Evolutionary conservation across 2,113 vertebrate species (phyloP).

Genomic region (Camelus bactrianus): DNA sequence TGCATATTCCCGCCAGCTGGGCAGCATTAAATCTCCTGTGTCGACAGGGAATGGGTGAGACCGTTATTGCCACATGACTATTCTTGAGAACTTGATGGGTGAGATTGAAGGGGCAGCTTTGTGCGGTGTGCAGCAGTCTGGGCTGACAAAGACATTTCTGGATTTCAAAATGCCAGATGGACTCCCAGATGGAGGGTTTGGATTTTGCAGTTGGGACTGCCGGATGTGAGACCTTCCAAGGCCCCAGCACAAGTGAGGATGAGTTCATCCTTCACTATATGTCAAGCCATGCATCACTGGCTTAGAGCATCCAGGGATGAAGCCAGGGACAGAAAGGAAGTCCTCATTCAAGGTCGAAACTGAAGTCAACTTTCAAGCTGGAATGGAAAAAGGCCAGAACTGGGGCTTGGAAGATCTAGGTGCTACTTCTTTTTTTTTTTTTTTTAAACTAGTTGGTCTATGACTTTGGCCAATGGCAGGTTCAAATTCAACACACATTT

Average conservation of each 20-base stretch:
- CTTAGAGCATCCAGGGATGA: not conserved
- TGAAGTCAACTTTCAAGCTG: not conserved
- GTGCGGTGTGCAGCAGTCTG: not conserved
- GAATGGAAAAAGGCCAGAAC: not conserved
- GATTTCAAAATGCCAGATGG: slow-evolving; percentile 64
- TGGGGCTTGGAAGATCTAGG: not conserved
- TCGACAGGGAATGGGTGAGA: slow-evolving; percentile 14
- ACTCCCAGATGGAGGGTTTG: not conserved
- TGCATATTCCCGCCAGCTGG: not conserved
- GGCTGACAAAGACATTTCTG: not conserved
- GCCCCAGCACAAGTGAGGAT: not conserved
- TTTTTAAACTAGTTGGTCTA: not conserved
- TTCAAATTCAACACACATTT: not conserved
- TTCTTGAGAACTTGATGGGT: slow-evolving; percentile 51
- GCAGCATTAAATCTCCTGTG: slow-evolving; percentile 50
- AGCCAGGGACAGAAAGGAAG: not conserved
- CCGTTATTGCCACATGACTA: slow-evolving; percentile 3
- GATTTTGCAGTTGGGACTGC: not conserved
- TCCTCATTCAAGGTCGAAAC: not conserved
- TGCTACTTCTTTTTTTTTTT: not conserved
- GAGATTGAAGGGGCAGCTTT: slow-evolving; percentile 6
- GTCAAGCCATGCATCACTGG: not conserved
- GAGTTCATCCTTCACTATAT: not conserved
- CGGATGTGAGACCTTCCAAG: not conserved
- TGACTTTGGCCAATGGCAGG: not conserved